phyloP scores from a whole-genome alignment of 2,113 vertebrate species.

The Heliornis fulica region DNA sequence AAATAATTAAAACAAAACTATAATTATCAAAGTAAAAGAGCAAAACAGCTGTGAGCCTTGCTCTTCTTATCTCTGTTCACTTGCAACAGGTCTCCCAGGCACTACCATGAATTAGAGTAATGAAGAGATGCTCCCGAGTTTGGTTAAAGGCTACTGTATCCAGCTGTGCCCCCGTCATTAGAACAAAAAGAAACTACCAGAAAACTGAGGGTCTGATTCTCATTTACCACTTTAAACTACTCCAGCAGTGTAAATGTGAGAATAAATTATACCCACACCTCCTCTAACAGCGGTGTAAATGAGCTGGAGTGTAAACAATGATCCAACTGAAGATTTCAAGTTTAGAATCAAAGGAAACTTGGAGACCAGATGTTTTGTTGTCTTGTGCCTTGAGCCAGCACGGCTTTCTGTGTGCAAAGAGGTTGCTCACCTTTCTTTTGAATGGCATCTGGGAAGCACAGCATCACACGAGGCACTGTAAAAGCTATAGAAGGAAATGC shows the following conservation, averaged over 20 bases:
- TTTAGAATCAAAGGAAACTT: not conserved
- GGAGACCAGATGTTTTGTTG: not conserved
- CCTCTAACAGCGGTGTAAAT: not conserved
- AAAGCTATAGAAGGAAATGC: not conserved
- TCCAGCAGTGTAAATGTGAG: not conserved
- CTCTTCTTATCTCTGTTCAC: not conserved
- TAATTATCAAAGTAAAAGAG: constrained; percentile 7
- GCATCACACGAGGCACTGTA: rapidly evolving
- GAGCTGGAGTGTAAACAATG: not conserved
- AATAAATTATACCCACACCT: not conserved
- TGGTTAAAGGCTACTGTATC: constrained; percentile 10
- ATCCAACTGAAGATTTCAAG: not conserved
- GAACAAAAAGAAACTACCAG: not conserved
- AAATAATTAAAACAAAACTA: not conserved
- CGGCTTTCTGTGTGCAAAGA: not conserved
- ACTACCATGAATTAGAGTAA: not conserved
- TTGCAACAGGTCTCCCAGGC: constrained; percentile 14
- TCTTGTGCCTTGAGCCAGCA: rapidly evolving
- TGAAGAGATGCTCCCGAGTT: constrained; percentile 5
- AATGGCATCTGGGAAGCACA: not conserved
- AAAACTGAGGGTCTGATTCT: not conserved
- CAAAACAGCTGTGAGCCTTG: not conserved
- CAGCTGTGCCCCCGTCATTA: constrained; percentile 1
- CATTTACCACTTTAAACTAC: not conserved
- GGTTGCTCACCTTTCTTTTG: not conserved